These are phyloP conservation scores for Tillus elongatus DNA, from an alignment of 2,888 invertebrate genomes.

Conservation along the genomic window DNA sequence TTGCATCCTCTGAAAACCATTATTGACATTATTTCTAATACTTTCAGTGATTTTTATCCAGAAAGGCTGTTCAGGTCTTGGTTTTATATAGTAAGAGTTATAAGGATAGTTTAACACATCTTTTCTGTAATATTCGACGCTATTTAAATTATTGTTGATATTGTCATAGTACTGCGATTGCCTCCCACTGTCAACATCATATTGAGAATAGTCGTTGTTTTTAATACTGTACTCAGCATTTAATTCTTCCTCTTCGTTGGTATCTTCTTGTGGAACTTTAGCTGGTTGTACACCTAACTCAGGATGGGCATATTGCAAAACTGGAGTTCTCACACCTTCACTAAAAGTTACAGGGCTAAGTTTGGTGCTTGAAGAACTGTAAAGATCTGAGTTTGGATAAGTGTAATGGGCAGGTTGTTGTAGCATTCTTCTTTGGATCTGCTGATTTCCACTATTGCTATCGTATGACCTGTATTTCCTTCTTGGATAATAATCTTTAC, in stretches of 20 bases:
- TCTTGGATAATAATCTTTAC: conserved; percentile 51
- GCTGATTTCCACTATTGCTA: conserved; percentile 45
- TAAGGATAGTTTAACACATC: conserved; percentile 50
- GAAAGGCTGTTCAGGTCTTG: conserved; percentile 55
- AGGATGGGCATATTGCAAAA: conserved; percentile 71
- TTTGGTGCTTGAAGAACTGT: conserved; percentile 53
- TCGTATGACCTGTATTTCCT: conserved; percentile 40
- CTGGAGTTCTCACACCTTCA: conserved; percentile 63
- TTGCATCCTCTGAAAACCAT: conserved; percentile 60
- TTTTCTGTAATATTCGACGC: conserved; percentile 46
- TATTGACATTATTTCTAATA: conserved; percentile 62
- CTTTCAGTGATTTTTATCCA: conserved; percentile 67
- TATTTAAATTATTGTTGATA: conserved; percentile 36
- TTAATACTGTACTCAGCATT: conserved; percentile 28
- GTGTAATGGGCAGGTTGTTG: conserved; percentile 55
- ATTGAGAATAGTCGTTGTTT: conserved; percentile 19
- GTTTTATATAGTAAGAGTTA: conserved; percentile 48
- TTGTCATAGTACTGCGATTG: conserved; percentile 41
- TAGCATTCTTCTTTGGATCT: conserved; percentile 63
- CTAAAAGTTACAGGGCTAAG: conserved; percentile 52
- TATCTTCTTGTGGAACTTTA: conserved; percentile 45
- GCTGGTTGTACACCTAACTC: conserved; percentile 71
- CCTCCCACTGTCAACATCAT: conserved; percentile 29
- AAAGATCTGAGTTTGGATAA: conserved; percentile 58
- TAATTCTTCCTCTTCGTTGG: conserved; percentile 30